Evolutionary conservation across 64 coral and sea anemone genomes (phyloP).

Genomic region (Exaiptasia diaphana): DNA sequence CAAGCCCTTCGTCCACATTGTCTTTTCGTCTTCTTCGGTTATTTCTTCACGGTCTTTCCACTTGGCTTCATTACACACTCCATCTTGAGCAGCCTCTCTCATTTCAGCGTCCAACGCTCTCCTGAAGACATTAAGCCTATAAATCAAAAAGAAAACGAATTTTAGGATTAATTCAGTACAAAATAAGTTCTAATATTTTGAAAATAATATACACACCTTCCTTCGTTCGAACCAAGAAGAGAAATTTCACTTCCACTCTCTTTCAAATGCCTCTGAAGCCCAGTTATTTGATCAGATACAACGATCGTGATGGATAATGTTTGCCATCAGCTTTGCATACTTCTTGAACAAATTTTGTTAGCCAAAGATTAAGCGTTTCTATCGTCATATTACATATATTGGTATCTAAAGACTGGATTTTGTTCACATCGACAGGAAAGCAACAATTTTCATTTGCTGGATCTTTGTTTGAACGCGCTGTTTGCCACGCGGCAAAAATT

Average conservation of each 20-base stretch:
- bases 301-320: not conserved
- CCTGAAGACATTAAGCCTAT: not conserved
- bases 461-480: not conserved
- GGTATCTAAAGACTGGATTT: slow-evolving; percentile 4
- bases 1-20: slow-evolving; percentile 27
- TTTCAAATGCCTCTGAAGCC: not conserved
- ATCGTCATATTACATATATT: slow-evolving; percentile 5
- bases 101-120: slow-evolving; percentile 30
- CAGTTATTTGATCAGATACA: not conserved
- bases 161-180: too few species aligned
- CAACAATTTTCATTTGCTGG: not conserved
- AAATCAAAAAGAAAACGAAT: slow-evolving; percentile 6
- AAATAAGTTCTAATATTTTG: not conserved
- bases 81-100: not conserved
- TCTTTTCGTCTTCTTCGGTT: slow-evolving; percentile 11
- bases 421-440: not conserved
- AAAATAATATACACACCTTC: too few species aligned
- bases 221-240: too few species aligned
- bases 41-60: not conserved
- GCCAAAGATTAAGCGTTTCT: slow-evolving; percentile 29
- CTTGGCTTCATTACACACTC: not conserved
- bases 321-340: slow-evolving; percentile 15
- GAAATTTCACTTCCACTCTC: not conserved
- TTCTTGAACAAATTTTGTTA: slow-evolving; percentile 47
- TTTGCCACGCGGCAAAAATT: slow-evolving; percentile 1